Conservation (phyloP, 1,140 invertebrate genomes). For the Rhopalosiphum maidis region DNA sequence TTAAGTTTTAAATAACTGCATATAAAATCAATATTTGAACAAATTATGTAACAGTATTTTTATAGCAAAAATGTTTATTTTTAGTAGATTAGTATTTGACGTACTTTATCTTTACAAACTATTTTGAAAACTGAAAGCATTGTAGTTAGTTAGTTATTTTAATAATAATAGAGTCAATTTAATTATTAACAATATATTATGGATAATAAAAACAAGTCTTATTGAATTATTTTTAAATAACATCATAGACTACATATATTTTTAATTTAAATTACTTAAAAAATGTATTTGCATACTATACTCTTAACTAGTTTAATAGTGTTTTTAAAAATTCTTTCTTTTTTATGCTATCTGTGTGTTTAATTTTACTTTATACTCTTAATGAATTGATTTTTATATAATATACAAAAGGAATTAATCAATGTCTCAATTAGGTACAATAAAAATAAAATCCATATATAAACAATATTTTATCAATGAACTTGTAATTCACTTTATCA, state of each 20-base stretch:
- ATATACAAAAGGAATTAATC: background rate
- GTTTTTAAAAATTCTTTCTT: background rate
- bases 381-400: background rate
- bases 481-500: background rate
- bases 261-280: background rate
- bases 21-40: background rate
- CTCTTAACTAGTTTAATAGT: background rate
- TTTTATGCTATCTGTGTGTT: background rate
- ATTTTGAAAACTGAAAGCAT: background rate
- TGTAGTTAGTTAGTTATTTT: background rate
- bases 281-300: too few species aligned
- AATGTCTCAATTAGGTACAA: background rate
- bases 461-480: conserved; percentile 19
- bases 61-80: background rate
- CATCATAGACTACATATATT: background rate
- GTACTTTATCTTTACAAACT: background rate
- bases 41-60: background rate
- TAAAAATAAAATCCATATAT: background rate
- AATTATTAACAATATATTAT: background rate
- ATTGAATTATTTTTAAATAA: background rate
- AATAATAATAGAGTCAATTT: background rate
- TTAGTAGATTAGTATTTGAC: background rate
- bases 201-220: background rate
- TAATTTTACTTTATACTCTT: background rate
- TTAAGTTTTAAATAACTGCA: background rate